These are phyloP conservation scores for Brotula barbata DNA, from an alignment of 2,797 vertebrate genomes.

Conservation along the genomic window DNA sequence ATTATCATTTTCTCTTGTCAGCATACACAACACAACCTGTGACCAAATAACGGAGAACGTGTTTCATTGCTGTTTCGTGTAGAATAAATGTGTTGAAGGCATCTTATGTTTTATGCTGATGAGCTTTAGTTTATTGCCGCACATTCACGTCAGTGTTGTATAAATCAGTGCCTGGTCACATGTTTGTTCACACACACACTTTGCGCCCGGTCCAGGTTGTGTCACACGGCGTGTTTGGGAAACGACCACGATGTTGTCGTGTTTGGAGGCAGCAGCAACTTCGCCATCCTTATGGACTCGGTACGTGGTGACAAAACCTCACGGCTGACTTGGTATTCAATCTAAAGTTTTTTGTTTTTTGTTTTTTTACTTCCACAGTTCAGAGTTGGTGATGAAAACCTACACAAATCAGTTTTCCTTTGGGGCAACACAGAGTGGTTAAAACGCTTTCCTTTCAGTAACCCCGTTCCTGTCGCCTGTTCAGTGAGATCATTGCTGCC, in stretches of 20 bases:
- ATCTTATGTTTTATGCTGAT: too few relatives aligned
- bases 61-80: too few relatives aligned
- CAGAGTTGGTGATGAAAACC: not conserved
- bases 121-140: too few relatives aligned
- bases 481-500: conserved; percentile 1
- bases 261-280: conserved; percentile 91
- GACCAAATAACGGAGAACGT: too few relatives aligned
- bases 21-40: too few relatives aligned
- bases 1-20: too few relatives aligned
- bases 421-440: conserved; percentile 1
- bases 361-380: conserved; percentile 1
- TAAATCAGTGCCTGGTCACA: too few relatives aligned
- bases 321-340: not conserved
- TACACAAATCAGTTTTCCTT: not conserved
- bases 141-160: too few relatives aligned
- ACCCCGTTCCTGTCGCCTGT: not conserved
- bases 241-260: conserved; percentile 88
- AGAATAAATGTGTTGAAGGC: too few relatives aligned
- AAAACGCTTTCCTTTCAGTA: conserved; percentile 15
- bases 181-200: too few relatives aligned
- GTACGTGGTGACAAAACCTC: conserved; percentile 71
- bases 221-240: conserved; percentile 90
- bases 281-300: conserved; percentile 85
- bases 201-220: conserved; percentile 82
- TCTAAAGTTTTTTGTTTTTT: not conserved